A percentile compares a stretch with the other conserved stretches of the same genome.
Conservation (phyloP, 2,113 vertebrate genomes). For the Pipra filicauda region DNA sequence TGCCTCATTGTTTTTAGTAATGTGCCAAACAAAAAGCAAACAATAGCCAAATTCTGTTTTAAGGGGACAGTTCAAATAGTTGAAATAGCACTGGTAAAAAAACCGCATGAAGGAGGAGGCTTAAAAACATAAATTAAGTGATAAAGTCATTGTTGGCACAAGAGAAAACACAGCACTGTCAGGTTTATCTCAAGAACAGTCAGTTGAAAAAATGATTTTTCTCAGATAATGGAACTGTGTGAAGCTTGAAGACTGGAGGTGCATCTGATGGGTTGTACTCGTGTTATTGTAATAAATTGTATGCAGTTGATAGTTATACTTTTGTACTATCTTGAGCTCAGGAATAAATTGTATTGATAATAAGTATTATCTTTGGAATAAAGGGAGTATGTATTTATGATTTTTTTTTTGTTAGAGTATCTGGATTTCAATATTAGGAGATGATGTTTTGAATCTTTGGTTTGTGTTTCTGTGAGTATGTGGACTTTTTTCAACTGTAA, state of each 20-base stretch:
- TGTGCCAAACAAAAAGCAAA: background rate
- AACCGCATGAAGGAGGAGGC: background rate
- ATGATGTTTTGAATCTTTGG: background rate
- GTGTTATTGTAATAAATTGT: background rate
- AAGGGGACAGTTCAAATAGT: background rate
- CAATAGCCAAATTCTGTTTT: background rate
- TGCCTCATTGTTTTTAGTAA: background rate
- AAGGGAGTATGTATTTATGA: background rate
- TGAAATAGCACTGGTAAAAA: background rate
- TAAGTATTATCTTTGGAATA: background rate
- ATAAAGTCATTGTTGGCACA: background rate
- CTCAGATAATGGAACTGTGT: background rate
- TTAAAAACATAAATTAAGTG: background rate
- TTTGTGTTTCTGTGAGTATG: background rate
- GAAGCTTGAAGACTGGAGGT: background rate
- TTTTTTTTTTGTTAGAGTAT: background rate
- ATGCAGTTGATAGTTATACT: background rate
- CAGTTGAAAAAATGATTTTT: background rate
- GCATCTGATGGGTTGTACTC: accelerated
- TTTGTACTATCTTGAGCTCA: background rate
- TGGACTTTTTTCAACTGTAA: background rate
- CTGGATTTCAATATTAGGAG: background rate
- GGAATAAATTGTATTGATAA: background rate
- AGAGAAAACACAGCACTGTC: background rate
- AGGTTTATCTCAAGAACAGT: background rate